Evolutionary conservation across 2,797 vertebrate genomes (phyloP), one percentile per base, ranked within the genome.

Genomic region (Acipenser ruthenus): DNA sequence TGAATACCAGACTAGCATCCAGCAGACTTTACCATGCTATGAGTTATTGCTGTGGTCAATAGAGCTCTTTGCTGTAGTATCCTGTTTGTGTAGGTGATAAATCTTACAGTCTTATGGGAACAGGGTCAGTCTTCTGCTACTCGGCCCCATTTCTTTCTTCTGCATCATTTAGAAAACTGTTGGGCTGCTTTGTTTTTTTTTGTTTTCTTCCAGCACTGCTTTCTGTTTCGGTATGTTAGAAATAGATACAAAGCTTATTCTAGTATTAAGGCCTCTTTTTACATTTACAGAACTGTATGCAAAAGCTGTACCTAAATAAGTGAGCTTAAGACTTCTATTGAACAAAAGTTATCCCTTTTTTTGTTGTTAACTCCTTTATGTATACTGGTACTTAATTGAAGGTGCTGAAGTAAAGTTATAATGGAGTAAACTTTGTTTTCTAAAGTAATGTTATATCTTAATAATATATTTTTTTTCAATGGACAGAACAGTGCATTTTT

Each of bases 31-130:
- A 81, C 76, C 74, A 75, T 77, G 75, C 67, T 71, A 72, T 89
- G 86, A 89, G 73, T 87, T 87, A 88, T 84, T 80, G 78, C 81
- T 65, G 13, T 77, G 79, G 78, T 88, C 80, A 77, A 82, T 77
- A 77, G 78, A 76, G 78, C 81, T 80, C 79, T 84, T 81, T 83
- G 81, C 79, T 77, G 79, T 80, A 80, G 82, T 81, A 77, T 84
- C 79, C 81, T 80, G 78, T 71, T 64, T 75, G 78, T 79, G 80
- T 76, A 80, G 76, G 84, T 87, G 86, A 89, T 90, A 86, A 88
- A 89, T 89, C 88, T 88, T 79, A 77, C 70, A 70, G 77, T 77
- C 84, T 79, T 72, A 66, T 75, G 83, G 82, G 83, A 82, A 82
- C 75, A 73, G 77, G 80, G 77, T 78, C 79, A 70, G 77, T 68